Percentiles rank a stretch among this genome's conserved stretches.
Conservation (phyloP, 2,888 invertebrate species). For the Matsumyia berberina region DNA sequence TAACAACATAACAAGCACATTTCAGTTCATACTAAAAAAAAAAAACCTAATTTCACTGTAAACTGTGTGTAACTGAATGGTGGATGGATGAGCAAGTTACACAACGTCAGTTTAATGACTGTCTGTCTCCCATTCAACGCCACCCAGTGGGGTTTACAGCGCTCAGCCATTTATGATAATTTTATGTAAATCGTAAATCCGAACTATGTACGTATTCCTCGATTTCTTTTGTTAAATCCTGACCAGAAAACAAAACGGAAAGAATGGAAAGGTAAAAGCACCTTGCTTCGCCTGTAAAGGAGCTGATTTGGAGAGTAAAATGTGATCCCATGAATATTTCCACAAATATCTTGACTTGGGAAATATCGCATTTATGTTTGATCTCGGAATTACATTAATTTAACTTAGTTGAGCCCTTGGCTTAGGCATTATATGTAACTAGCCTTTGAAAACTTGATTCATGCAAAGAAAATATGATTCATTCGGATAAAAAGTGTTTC, state of each 20-base stretch:
- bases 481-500: too few relatives aligned
- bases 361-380: constrained; percentile 26
- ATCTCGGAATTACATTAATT: constrained; percentile 41
- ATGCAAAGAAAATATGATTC: too few relatives aligned
- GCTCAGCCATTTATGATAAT: constrained; percentile 57
- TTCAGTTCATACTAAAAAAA: constrained; percentile 31
- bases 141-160: constrained; percentile 5
- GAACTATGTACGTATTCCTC: constrained; percentile 23
- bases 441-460: background rate
- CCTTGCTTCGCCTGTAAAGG: background rate
- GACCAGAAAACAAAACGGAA: constrained; percentile 32
- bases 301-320: background rate
- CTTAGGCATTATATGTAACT: too few relatives aligned
- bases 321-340: constrained; percentile 39
- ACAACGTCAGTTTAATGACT: constrained; percentile 37
- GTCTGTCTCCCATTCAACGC: constrained; percentile 18
- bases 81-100: background rate
- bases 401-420: background rate
- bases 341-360: background rate
- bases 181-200: constrained; percentile 63
- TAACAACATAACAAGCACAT: constrained; percentile 31
- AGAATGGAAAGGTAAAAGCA: constrained; percentile 28
- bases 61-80: background rate
- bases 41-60: constrained; percentile 4
- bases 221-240: constrained; percentile 46